phyloP scores from a whole-genome alignment of 2,888 invertebrate genomes.

The Cheilosia soror region DNA sequence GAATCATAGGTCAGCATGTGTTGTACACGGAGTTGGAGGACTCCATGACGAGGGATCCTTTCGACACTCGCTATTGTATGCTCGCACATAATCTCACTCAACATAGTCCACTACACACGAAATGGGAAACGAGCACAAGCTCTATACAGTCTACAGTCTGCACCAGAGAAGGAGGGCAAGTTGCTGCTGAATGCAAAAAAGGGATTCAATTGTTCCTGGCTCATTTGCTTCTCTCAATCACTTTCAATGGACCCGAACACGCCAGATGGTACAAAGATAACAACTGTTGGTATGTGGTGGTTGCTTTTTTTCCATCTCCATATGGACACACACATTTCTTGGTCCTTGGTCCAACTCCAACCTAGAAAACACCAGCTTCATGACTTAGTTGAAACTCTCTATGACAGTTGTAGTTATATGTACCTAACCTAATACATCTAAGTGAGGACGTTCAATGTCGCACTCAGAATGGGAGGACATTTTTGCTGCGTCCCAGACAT shows the following conservation, averaged over 20 bases:
- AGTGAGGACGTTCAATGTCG: slow-evolving; percentile 43
- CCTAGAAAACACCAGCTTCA: slow-evolving; percentile 28
- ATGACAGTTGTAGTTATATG: neutral
- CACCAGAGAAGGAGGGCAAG: slow-evolving; percentile 15
- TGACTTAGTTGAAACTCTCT: slow-evolving; percentile 31
- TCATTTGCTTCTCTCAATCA: slow-evolving; percentile 76
- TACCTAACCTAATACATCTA: neutral
- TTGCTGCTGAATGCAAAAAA: slow-evolving; percentile 47
- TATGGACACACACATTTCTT: slow-evolving; percentile 19
- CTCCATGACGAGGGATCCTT: slow-evolving; percentile 36
- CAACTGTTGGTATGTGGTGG: slow-evolving; percentile 40
- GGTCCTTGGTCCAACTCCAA: slow-evolving; percentile 17
- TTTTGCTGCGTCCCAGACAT: slow-evolving; percentile 36
- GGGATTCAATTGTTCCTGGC: slow-evolving; percentile 75
- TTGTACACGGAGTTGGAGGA: slow-evolving; percentile 7
- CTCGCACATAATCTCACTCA: slow-evolving; percentile 26
- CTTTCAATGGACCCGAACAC: slow-evolving; percentile 72
- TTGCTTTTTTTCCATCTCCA: neutral
- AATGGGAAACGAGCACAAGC: slow-evolving; percentile 30
- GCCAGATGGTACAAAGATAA: slow-evolving; percentile 76
- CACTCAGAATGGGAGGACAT: slow-evolving; percentile 46
- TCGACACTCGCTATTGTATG: slow-evolving; percentile 26
- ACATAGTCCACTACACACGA: slow-evolving; percentile 8
- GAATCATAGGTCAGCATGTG: slow-evolving; percentile 67
- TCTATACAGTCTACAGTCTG: neutral